Evolutionary conservation across 2,888 invertebrate species (phyloP), one percentile per base, ranked within the genome.

Genomic region (Hartigia nigra): DNA sequence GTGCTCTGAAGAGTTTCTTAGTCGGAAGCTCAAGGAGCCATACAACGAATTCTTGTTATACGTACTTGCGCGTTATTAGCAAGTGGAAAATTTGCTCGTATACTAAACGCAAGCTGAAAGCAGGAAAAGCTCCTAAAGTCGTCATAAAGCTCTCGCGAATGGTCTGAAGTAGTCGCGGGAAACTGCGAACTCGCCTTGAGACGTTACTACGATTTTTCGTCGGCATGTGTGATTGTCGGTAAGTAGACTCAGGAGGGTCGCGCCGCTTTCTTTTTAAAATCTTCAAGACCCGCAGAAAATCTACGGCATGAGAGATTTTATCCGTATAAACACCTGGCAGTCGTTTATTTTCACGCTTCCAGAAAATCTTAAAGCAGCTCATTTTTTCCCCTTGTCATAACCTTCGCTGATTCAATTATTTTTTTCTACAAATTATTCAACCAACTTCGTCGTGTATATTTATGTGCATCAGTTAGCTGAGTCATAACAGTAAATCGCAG

Each of bases 51-150:
- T 82, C 81, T 77, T 76, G 78, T 37, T 35, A 76, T 80, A 81
- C 80, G 81, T 84, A 83, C 83, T 84, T 81, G 81, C 83, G 80
- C 82, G 85, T 83, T 83, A 85, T 85, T 84, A 85, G 82, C 82
- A 81, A 76, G 83, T 82, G 83, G 82, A 83, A 81, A 55, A 83
- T 80, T 81, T 80, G 72, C 74, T 76, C 31, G 76, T 32, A 12
- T 5, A 31, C 23, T n/a, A 74, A 70, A 34, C 78, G 78, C 75
- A 35, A 69, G 69, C 31, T 34, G 12, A 55, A 23, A 31, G 75
- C 77, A 70, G 77, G 80, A 82, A 81, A 81, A 84, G 80, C 82
- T 82, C 76, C 79, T 77, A 79, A 81, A 84, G 23, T 23, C 55
- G 55, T 55, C 55, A 23, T 55, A 55, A 55, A 23, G 55, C 23